Conservation (phyloP, 2,113 vertebrate genomes). For the Nicator chloris region DNA sequence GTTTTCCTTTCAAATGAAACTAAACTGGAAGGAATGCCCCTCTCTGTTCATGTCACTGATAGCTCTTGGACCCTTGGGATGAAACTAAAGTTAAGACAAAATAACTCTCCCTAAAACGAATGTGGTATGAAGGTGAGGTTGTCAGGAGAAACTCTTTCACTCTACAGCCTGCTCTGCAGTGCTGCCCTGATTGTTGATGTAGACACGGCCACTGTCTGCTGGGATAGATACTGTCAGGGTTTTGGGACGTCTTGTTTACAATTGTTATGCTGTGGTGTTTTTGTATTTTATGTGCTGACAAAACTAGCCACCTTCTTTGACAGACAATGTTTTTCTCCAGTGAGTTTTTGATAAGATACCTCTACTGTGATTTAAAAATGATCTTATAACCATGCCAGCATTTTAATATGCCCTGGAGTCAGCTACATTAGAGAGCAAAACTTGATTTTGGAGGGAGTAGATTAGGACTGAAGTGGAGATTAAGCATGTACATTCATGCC, state of each 20-base stretch:
- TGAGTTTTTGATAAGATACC: not conserved
- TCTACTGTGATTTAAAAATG: not conserved
- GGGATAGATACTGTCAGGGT: not conserved
- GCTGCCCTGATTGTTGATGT: not conserved
- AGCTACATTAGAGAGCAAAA: not conserved
- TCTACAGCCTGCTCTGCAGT: not conserved
- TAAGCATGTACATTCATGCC: not conserved
- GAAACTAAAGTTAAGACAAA: not conserved
- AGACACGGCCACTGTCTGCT: not conserved
- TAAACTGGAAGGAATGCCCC: not conserved
- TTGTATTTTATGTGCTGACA: not conserved
- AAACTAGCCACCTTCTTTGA: not conserved
- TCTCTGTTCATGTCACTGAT: not conserved
- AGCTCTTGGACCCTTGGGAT: not conserved
- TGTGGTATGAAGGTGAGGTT: not conserved
- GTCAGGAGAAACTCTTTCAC: not conserved
- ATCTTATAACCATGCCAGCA: not conserved
- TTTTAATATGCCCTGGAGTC: not conserved
- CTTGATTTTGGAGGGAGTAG: not conserved
- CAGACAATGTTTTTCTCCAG: not conserved
- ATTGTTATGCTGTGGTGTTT: not conserved
- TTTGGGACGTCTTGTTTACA: not conserved
- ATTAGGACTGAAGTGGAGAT: not conserved
- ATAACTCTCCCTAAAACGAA: not conserved
- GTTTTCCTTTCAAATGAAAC: not conserved